Percentiles rank a stretch among this genome's conserved stretches.
phyloP scores from a whole-genome alignment of 30 jellyfish, hydroid and myxozoan species.

The Cassiopea xamachana region DNA sequence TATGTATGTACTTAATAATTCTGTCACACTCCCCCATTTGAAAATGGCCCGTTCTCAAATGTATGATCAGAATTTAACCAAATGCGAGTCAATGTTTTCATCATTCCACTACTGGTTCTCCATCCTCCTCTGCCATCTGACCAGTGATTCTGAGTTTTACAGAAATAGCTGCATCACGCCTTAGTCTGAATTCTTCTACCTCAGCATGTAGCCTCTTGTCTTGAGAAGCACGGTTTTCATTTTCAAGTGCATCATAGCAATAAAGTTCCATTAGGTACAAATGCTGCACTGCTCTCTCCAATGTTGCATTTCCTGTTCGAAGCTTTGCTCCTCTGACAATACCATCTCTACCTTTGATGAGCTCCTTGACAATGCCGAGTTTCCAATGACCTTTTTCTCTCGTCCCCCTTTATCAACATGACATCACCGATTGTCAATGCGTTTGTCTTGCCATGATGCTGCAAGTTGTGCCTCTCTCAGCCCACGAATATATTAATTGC shows the following conservation, averaged over 20 bases:
- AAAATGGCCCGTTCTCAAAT: too few species aligned
- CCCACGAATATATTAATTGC: constrained; percentile 50
- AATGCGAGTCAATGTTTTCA: too few species aligned
- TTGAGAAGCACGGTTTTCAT: neutral
- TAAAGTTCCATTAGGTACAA: neutral
- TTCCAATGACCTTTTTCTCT: constrained; percentile 36
- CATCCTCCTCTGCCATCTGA: too few species aligned
- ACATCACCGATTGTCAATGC: constrained; percentile 24
- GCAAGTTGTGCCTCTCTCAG: constrained; percentile 77
- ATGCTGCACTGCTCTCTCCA: constrained; percentile 30
- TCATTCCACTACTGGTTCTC: too few species aligned
- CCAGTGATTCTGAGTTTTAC: too few species aligned
- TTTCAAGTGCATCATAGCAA: neutral
- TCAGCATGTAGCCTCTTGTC: neutral
- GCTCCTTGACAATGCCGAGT: too few species aligned
- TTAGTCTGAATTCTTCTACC: neutral
- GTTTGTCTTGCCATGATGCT: constrained; percentile 41
- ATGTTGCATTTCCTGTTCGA: constrained; percentile 15
- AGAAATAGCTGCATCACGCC: too few species aligned
- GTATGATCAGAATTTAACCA: too few species aligned
- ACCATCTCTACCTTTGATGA: too few species aligned
- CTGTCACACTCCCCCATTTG: too few species aligned
- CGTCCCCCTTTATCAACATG: constrained; percentile 27
- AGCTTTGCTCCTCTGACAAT: too few species aligned
- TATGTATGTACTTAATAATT: too few species aligned